Conservation (phyloP, 2,888 invertebrate species). For the Brachypterus glaber region DNA sequence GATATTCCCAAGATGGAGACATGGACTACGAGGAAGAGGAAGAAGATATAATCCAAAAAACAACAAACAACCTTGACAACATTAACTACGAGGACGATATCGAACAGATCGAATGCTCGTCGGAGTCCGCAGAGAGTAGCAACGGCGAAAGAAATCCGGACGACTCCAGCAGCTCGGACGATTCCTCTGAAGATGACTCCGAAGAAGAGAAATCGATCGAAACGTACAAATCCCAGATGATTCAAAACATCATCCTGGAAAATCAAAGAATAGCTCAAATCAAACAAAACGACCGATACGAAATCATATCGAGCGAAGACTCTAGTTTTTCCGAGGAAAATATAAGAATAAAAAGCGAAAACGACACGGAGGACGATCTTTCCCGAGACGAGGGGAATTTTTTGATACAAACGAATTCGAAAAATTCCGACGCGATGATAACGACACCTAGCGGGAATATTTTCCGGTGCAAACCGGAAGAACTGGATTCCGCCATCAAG, state of each 20-base stretch:
- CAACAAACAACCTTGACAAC: conserved; percentile 24
- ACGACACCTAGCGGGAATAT: conserved; percentile 20
- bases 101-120: conserved; percentile 32
- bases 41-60: conserved; percentile 3
- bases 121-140: conserved; percentile 16
- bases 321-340: conserved; percentile 15
- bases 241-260: neutral
- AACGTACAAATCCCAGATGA: neutral
- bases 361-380: conserved; percentile 16
- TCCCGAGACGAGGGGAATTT: conserved; percentile 17
- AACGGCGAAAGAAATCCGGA: conserved; percentile 12
- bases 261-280: neutral
- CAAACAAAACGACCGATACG: conserved; percentile 8
- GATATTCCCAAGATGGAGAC: conserved; percentile 27
- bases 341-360: conserved; percentile 10
- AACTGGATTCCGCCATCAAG: conserved; percentile 36
- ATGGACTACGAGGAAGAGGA: conserved; percentile 27
- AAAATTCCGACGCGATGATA: conserved; percentile 12
- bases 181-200: conserved; percentile 19
- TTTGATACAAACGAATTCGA: conserved; percentile 15
- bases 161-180: conserved; percentile 19
- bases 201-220: conserved; percentile 12
- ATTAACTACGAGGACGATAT: conserved; percentile 36
- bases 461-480: conserved; percentile 29
- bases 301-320: conserved; percentile 16